Conservation (phyloP, 2,888 invertebrate species). For the Cerastis leucographa region DNA sequence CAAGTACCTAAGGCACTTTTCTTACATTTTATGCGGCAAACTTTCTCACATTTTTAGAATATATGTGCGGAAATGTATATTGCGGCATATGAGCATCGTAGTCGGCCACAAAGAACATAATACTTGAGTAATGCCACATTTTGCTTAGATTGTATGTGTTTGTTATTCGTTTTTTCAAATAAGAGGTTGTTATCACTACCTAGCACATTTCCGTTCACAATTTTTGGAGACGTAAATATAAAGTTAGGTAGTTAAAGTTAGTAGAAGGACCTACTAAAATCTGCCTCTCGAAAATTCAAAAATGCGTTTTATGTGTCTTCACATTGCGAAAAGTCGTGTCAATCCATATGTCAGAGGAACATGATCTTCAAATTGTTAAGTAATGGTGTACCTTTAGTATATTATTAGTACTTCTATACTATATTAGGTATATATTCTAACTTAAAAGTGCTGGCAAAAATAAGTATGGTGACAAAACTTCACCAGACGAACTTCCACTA, state of each 20-base stretch:
- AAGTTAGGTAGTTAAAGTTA: not conserved
- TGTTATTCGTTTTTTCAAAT: constrained; percentile 3
- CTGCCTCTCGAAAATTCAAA: not conserved
- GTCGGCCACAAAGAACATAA: not conserved
- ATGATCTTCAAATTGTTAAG: not conserved
- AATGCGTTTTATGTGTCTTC: not conserved
- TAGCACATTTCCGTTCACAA: not conserved
- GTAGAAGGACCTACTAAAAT: not conserved
- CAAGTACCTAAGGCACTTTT: not conserved
- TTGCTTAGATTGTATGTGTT: constrained; percentile 30
- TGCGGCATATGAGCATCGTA: constrained; percentile 1
- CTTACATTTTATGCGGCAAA: not conserved
- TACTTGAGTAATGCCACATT: constrained; percentile 33
- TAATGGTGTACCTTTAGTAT: not conserved
- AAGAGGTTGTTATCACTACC: not conserved
- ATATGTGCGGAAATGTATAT: constrained; percentile 16
- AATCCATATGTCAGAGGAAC: not conserved
- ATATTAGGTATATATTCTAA: no score
- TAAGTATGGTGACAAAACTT: not conserved
- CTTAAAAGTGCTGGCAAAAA: not conserved
- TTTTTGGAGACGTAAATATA: not conserved
- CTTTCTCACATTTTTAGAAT: not conserved
- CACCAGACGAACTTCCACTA: not conserved
- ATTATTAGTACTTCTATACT: not conserved
- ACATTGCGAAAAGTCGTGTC: not conserved